Percentiles rank a stretch among this genome's conserved stretches.
These are phyloP conservation scores for Desoria tigrina DNA, from an alignment of 2,888 invertebrate species.

Conservation along the genomic window DNA sequence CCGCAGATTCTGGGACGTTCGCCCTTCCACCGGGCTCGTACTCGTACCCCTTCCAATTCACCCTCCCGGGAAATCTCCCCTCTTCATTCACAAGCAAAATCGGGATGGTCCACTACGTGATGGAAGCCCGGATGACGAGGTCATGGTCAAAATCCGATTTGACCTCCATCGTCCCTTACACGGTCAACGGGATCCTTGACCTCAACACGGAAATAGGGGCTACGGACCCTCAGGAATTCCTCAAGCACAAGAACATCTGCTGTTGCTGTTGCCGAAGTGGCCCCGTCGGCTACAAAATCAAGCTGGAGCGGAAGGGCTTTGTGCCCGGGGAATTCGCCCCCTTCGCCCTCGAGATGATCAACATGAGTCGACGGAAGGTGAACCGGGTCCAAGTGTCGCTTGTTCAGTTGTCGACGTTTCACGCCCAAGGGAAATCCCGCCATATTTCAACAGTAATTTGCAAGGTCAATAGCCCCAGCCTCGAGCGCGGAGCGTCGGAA, in stretches of 20 bases:
- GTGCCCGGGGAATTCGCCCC: conserved; percentile 32
- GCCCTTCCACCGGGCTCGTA: conserved; percentile 68
- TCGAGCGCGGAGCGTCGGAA: conserved; percentile 21
- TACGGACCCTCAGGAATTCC: conserved; percentile 1
- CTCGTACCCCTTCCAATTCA: conserved; percentile 75
- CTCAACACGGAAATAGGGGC: conserved; percentile 25
- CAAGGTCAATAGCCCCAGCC: conserved; percentile 16
- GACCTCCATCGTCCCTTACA: conserved; percentile 22
- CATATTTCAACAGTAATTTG: conserved; percentile 1
- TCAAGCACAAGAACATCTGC: conserved; percentile 24
- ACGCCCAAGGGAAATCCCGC: conserved; percentile 23
- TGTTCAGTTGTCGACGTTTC: conserved; percentile 22
- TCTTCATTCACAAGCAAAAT: conserved; percentile 75
- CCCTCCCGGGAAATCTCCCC: conserved; percentile 71
- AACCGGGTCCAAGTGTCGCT: conserved; percentile 15
- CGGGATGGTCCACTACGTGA: conserved; percentile 77
- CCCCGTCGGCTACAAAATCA: conserved; percentile 23
- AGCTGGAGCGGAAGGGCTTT: conserved; percentile 19
- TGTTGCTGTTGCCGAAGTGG: conserved; percentile 31
- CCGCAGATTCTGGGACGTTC: conserved; percentile 1
- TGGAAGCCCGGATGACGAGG: conserved; percentile 75
- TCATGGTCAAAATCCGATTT: conserved; percentile 65
- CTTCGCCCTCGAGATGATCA: conserved; percentile 22
- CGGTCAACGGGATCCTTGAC: conserved; percentile 37
- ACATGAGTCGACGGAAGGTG: conserved; percentile 29